Base-by-base conservation (phyloP, 2,888 invertebrate species). In the Plagodis pulveraria region DNA sequence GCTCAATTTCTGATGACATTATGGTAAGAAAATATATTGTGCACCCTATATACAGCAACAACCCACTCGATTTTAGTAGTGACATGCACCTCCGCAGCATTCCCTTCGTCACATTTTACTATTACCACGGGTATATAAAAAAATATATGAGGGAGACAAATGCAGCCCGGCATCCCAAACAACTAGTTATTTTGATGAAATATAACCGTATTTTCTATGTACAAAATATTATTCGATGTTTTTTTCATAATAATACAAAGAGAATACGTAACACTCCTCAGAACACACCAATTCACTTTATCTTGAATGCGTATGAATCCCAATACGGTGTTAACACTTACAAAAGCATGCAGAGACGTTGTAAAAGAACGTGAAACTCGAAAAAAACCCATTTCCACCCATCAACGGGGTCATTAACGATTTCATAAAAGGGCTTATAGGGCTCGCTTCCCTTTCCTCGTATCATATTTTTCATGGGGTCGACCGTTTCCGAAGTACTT, bases 371-470 rank as follows among this genome's bases (percentile, higher is more conserved):
- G 71, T 67, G 78, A 72, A 82, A 81, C 78, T 77, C 75, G 69
- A 69, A 81, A 84, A 83, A 80, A 81, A 76, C 77, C 77, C 79
- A 76, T 76, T 78, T 77, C 69, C 67, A 69, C 65, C 83, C 81
- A 86, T 87, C 85, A 83, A 77, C 80, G 67, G 74, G 77, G 79
- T 88, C 89, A 88, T 89, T 90, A 89, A 86, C 86, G 84, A 86
- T 88, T 88, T 85, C 86, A 88, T 89, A 88, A 87, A 89, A 83
- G 86, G 65, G 88, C 86, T 85, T 86, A 88, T 80, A 80, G 83
- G 77, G 78, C 80, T 76, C 81, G 79, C 79, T 84, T 87, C 80
- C 86, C 76, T 83, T 81, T 82, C 80, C 81, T 76, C 76, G 74
- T 83, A 81, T 84, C 83, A 86, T 86, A 89, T 87, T 90, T 89